Evolutionary conservation across 2,113 vertebrate species (phyloP).

Genomic region (Hydrolagus affinis): DNA sequence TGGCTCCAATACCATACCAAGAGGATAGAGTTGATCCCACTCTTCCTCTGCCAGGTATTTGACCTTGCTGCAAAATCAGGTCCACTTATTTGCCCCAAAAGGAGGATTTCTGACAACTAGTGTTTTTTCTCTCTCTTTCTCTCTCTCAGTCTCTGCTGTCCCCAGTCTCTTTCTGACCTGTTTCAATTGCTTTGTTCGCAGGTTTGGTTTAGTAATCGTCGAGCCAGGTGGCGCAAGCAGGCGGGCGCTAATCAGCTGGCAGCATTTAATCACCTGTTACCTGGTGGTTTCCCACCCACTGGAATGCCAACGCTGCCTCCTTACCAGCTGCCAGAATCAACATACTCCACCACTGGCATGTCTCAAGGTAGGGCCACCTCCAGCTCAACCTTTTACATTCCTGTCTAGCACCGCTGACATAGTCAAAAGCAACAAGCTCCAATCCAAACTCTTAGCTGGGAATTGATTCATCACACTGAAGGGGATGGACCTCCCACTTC

Average conservation of each 20-base stretch:
- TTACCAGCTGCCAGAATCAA: constrained; percentile 86
- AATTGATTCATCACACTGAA: too few species aligned
- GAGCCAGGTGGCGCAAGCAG: constrained; percentile 95
- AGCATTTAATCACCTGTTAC: constrained; percentile 91
- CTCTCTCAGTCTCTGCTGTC: not conserved
- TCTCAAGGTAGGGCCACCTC: constrained; percentile 73
- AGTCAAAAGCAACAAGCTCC: too few species aligned
- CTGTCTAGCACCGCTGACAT: too few species aligned
- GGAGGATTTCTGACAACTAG: too few species aligned
- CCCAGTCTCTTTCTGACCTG: not conserved
- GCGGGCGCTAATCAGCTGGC: constrained; percentile 96
- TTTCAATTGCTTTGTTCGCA: constrained; percentile 38
- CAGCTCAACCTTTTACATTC: too few species aligned
- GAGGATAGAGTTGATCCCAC: too few species aligned
- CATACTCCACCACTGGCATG: constrained; percentile 77
- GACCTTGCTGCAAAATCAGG: too few species aligned
- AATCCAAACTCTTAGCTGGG: too few species aligned
- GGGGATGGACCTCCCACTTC: too few species aligned
- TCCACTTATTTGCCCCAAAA: too few species aligned
- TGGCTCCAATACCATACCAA: too few species aligned
- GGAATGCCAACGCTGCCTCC: constrained; percentile 88
- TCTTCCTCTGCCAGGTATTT: too few species aligned
- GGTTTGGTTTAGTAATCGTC: constrained; percentile 97
- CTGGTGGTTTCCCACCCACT: constrained; percentile 83
- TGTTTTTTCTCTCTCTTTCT: not conserved